Percentiles rank a stretch among this genome's conserved stretches.
phyloP scores from a whole-genome alignment of 2,113 vertebrate genomes.

The Syrmaticus mikado region DNA sequence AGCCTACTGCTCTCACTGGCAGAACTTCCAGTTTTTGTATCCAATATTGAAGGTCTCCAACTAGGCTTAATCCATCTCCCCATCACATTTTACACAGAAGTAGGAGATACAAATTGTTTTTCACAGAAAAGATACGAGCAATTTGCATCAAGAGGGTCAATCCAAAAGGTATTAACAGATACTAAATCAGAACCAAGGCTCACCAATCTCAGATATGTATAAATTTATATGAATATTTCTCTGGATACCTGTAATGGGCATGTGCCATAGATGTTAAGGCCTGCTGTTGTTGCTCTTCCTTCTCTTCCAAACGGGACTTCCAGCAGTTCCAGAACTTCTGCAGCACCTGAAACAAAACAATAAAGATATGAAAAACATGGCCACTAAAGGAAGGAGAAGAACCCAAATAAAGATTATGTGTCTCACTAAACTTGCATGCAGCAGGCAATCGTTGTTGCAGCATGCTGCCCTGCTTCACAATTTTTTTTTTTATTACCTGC shows the following conservation, averaged over 20 bases:
- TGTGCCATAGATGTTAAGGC: constrained; percentile 65
- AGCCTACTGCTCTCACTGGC: neutral
- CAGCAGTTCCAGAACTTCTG: constrained; percentile 83
- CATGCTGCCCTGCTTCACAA: neutral
- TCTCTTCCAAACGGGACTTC: constrained; percentile 80
- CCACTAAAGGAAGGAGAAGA: neutral
- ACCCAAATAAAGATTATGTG: neutral
- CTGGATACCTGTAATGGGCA: constrained; percentile 77
- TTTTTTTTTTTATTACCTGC: neutral
- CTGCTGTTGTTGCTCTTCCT: constrained; percentile 78
- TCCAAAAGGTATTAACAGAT: neutral
- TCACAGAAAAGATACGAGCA: neutral
- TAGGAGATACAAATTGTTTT: neutral
- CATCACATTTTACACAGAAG: neutral
- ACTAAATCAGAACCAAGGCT: neutral
- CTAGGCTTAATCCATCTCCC: neutral
- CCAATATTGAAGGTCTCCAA: neutral
- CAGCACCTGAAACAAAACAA: constrained; percentile 75
- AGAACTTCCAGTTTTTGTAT: neutral
- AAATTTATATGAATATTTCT: neutral
- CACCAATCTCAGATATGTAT: neutral
- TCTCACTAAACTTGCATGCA: neutral
- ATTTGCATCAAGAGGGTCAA: neutral
- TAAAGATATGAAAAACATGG: neutral
- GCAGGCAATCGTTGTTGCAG: neutral